Base-by-base conservation (phyloP, 2,888 invertebrate genomes). In the Drosophila algonquin region DNA sequence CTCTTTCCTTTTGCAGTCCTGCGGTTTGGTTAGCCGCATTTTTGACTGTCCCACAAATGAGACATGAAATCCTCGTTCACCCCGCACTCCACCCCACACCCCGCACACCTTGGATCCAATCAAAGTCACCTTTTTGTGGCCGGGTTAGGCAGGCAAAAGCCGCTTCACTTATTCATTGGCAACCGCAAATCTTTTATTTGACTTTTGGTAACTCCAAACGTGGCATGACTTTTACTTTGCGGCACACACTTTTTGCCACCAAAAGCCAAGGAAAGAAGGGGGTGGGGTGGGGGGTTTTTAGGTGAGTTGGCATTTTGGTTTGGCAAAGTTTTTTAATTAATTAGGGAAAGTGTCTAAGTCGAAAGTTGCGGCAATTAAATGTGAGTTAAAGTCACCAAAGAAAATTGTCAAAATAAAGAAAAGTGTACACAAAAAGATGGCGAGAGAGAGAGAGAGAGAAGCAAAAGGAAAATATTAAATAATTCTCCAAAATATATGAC, bases 251-350 rank as follows among this genome's bases (percentile, higher is more conserved):
- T 24, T 5, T 35, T 12, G 69, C 50, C 57, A 45, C 48, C 53
- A n/a, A 46, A 55, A 56, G 55, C 35, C 51, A 32, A 18, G 32
- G 35, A 32, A 30, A 63, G 9, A 71, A 68, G 55, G 54, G 58
- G 27, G n/a, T 14, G 7, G 30, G 30, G n/a, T 2, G 8, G 27
- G 40, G 24, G 40, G 24, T 21, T 44, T 16, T 10, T 56, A 74
- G 80, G 82, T 85, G 80, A 81, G 70, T 51, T 71, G 70, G 72
- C 78, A 58, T 68, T 73, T 65, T 59, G 64, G 52, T 71, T 79
- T 75, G 63, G 69, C 65, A 78, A 83, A 83, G 65, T 88, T 83
- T 83, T 83, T 82, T 88, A 83, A 83, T 83, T 83, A 83, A 83
- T 83, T 88, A 82, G 55, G 40, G n/a, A 77, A 75, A 74, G 79